Percentiles rank a stretch among this genome's conserved stretches.
These are phyloP conservation scores for Ophion costatus DNA, from an alignment of 2,888 invertebrate genomes.

Conservation along the genomic window DNA sequence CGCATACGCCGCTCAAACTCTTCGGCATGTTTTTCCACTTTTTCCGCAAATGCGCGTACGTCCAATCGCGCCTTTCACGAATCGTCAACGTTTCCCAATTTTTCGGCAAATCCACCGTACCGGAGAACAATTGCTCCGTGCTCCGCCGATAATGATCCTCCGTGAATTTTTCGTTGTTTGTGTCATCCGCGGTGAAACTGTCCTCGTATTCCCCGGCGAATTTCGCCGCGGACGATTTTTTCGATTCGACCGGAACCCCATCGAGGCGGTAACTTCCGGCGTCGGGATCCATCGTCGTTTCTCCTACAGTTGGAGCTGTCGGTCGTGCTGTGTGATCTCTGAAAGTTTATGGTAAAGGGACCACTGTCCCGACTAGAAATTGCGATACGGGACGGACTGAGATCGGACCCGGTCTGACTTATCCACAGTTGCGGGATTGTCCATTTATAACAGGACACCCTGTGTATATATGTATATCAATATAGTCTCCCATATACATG, in stretches of 20 bases:
- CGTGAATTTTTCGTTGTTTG: not conserved
- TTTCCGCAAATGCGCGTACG: not conserved
- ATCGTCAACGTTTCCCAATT: slow-evolving; percentile 55
- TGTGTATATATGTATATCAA: no score
- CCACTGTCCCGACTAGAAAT: no score
- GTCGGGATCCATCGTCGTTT: slow-evolving; percentile 17
- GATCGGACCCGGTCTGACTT: no score
- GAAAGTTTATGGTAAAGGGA: no score
- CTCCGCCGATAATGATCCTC: slow-evolving; percentile 7
- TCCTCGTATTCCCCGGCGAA: not conserved
- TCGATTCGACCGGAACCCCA: not conserved
- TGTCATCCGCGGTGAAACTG: slow-evolving; percentile 7
- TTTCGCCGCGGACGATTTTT: not conserved
- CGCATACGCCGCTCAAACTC: slow-evolving; percentile 42
- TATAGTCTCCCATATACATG: no score
- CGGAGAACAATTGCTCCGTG: slow-evolving; percentile 5
- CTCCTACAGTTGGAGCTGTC: not conserved
- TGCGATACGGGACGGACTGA: no score
- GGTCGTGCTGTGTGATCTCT: slow-evolving; percentile 20
- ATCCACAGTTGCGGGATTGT: no score
- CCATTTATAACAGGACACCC: no score
- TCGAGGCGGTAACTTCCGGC: slow-evolving; percentile 15
- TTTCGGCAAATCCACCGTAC: slow-evolving; percentile 29
- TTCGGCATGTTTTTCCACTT: slow-evolving; percentile 53
- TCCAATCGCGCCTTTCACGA: slow-evolving; percentile 55